These are phyloP conservation scores for Cyprinella venusta DNA, from an alignment of 2,797 vertebrate genomes.

Conservation along the genomic window DNA sequence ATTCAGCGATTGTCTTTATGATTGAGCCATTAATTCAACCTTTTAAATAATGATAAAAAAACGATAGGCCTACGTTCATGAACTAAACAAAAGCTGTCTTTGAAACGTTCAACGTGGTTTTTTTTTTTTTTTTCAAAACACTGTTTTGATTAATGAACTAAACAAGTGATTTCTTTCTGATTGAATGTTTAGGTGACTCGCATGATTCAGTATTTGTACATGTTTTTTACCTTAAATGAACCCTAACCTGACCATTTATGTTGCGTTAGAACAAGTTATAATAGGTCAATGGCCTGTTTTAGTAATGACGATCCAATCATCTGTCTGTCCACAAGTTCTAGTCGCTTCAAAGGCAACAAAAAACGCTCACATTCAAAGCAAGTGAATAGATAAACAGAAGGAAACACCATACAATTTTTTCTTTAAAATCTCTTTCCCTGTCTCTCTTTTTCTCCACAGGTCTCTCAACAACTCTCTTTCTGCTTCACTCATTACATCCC, in stretches of 20 bases:
- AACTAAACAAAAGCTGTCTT: not conserved
- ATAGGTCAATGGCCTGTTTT: slow-evolving; percentile 49
- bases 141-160: not conserved
- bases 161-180: not conserved
- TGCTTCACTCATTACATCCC: slow-evolving; percentile 38
- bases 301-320: slow-evolving; percentile 48
- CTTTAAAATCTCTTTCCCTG: slow-evolving; percentile 4
- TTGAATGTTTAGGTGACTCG: not conserved
- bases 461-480: slow-evolving; percentile 32
- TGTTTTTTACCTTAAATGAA: not conserved
- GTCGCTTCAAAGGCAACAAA: slow-evolving; percentile 49
- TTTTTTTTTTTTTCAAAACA: not conserved
- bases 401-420: no score
- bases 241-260: slow-evolving; percentile 51
- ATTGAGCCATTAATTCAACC: not conserved
- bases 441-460: slow-evolving; percentile 20
- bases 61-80: not conserved
- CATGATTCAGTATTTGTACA: not conserved
- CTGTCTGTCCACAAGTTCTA: slow-evolving; percentile 34
- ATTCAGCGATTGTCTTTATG: no score
- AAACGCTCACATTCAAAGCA: slow-evolving; percentile 1
- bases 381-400: not conserved
- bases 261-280: slow-evolving; percentile 51
- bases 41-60: not conserved
- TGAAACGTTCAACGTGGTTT: not conserved